Base-by-base conservation (phyloP, 2,113 vertebrate genomes). In the Callionymus lyra region DNA sequence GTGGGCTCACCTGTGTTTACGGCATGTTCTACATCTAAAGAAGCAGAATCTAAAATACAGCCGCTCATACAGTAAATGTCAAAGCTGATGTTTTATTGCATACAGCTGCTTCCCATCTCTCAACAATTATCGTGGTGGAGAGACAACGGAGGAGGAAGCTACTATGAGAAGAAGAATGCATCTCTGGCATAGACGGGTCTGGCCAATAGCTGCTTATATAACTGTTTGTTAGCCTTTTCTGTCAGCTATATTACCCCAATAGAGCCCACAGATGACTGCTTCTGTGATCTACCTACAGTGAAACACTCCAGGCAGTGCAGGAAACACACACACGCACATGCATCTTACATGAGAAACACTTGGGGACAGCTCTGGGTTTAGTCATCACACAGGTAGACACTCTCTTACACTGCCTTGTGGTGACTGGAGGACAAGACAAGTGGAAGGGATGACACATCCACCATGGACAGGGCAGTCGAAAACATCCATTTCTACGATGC, bases 321-420 rank as follows among this genome's bases (percentile, higher is more conserved):
- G 33, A 46, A 53, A 41, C 44, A 59, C 39, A 37, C 45, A 70
- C 57, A 48, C 61, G 62, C 44, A 34, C 50, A 70, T 76, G 76
- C 63, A 51, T 85, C 90, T 90, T 90, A 91, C 88, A 91, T 61
- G 88, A 91, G 83, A 89, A 91, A 87, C 86, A 90, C 84, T 84
- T 86, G 82, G 86, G 87, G 54, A 84, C 64, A 48, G 87, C 75
- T 77, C 87, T 90, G 78, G 88, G 78, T 79, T 87, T 89, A 78
- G 86, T 66, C 89, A 91, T 85, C 87, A 90, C 85, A 85, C 88
- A 92, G n/a, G 86, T 90, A 80, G 90, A 90, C 74, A 90, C 89
- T 85, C 87, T 89, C 81, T 79, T 89, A 87, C 90, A 91, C 80
- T 87, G 86, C 72, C 81, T 86, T 85, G 80, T 82, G 85, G 83